These are phyloP conservation scores for Polylopha cassiicola DNA, from an alignment of 2,888 invertebrate genomes.

Conservation along the genomic window DNA sequence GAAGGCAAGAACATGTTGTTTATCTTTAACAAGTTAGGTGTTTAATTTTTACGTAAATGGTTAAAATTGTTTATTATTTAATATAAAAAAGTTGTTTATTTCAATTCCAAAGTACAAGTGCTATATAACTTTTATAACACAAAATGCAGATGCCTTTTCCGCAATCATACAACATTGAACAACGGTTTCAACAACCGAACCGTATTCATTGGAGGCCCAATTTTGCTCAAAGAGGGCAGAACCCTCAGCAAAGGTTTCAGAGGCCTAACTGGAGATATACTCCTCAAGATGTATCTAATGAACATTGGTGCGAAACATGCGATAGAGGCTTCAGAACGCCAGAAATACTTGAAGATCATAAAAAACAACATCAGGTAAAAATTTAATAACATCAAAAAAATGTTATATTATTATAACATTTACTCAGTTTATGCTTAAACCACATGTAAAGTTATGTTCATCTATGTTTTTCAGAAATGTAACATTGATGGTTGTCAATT, in stretches of 20 bases:
- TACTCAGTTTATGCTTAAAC: background rate
- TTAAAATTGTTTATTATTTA: no score
- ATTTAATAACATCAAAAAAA: background rate
- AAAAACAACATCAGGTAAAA: constrained; percentile 81
- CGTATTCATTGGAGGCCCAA: constrained; percentile 30
- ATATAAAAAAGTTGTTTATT: background rate
- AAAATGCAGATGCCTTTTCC: constrained; percentile 11
- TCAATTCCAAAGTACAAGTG: background rate
- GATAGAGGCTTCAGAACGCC: constrained; percentile 82
- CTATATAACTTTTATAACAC: background rate
- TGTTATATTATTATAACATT: background rate
- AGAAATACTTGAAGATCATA: constrained; percentile 80
- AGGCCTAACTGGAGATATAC: constrained; percentile 20
- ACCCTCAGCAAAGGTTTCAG: constrained; percentile 11
- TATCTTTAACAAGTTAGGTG: no score
- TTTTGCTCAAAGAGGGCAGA: constrained; percentile 21
- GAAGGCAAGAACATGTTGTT: no score
- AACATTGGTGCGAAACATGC: constrained; percentile 86
- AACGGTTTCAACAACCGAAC: constrained; percentile 21
- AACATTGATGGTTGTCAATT: constrained; percentile 88
- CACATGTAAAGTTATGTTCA: no score
- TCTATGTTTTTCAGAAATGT: constrained; percentile 75
- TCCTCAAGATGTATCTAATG: constrained; percentile 24
- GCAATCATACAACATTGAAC: constrained; percentile 12
- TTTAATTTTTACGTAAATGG: no score